phyloP scores from a whole-genome alignment of 37 sponge, comb jelly and placozoan genomes.

The Chondrosia reniformis region DNA sequence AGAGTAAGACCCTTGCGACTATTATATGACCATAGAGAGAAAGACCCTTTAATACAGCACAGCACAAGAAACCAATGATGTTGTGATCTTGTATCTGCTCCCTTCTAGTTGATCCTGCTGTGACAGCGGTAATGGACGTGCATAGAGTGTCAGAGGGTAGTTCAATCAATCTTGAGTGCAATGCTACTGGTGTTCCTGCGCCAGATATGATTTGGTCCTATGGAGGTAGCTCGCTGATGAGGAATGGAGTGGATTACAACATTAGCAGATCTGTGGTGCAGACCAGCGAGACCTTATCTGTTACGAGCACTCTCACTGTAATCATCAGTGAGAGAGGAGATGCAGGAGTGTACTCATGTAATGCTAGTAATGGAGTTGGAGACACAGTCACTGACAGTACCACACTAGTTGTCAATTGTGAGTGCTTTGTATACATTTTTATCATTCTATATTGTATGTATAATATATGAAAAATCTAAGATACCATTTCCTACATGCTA shows the following conservation, averaged over 20 bases:
- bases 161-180: slow-evolving; percentile 23
- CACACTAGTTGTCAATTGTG: not conserved
- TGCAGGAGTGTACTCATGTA: slow-evolving; percentile 22
- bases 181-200: slow-evolving; percentile 38
- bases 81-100: not conserved
- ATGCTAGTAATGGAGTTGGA: slow-evolving; percentile 28
- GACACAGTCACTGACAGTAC: not conserved
- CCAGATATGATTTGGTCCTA: slow-evolving; percentile 40
- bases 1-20: not conserved
- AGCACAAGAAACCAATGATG: not conserved
- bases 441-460: not conserved
- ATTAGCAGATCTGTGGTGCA: not conserved
- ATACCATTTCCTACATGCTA: not conserved
- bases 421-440: not conserved
- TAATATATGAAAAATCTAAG: not conserved
- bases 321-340: not conserved
- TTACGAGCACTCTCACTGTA: slow-evolving; percentile 8
- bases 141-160: too few relatives aligned
- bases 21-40: not conserved
- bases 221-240: not conserved
- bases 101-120: slow-evolving; percentile 5
- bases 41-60: not conserved
- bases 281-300: not conserved
- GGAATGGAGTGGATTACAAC: not conserved
- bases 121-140: too few relatives aligned